Conservation (phyloP, 2,888 invertebrate species). For the Hecatera dysodea region DNA sequence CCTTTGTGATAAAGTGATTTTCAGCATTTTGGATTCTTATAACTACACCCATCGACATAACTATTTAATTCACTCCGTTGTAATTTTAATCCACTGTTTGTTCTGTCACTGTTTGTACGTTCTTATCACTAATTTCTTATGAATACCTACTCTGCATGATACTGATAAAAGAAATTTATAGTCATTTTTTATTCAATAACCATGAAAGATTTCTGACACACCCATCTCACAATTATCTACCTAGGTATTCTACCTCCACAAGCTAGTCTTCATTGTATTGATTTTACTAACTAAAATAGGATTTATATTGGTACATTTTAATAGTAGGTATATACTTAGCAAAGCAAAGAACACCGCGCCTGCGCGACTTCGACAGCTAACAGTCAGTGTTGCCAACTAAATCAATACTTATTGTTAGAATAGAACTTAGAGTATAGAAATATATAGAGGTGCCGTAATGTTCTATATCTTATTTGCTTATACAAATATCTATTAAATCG, state of each 20-base stretch:
- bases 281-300: neutral
- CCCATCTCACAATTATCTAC: neutral
- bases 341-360: too few species aligned
- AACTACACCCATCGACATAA: neutral
- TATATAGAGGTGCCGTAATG: too few species aligned
- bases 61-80: neutral
- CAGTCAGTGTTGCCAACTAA: too few species aligned
- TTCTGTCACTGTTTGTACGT: too few species aligned
- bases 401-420: too few species aligned
- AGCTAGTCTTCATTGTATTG: neutral
- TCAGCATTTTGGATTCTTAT: conserved; percentile 10
- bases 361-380: too few species aligned
- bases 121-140: neutral
- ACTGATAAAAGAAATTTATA: neutral
- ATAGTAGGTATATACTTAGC: too few species aligned
- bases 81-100: neutral
- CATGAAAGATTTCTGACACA: neutral
- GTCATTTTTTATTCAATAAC: neutral
- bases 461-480: too few species aligned
- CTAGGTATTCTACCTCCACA: neutral
- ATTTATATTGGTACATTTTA: neutral
- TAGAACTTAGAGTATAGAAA: too few species aligned
- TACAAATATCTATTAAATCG: too few species aligned
- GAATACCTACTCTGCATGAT: too few species aligned
- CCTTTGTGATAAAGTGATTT: conserved; percentile 8